These are phyloP conservation scores for Thymelicus sylvestris DNA, from an alignment of 2,888 invertebrate genomes.

Conservation along the genomic window DNA sequence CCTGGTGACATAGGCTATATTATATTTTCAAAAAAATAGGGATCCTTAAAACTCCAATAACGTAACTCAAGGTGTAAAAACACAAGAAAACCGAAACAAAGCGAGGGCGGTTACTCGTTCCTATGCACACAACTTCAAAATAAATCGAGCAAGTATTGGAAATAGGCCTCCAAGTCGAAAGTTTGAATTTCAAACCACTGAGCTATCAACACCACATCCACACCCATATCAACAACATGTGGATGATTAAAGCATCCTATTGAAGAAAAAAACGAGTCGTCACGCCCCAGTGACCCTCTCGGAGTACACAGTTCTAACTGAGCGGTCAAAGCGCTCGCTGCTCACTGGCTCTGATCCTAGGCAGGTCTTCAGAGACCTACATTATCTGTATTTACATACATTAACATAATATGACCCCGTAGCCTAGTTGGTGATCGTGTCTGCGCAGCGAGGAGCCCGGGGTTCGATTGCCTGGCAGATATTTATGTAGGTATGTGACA, in stretches of 20 bases:
- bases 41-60: too few relatives aligned
- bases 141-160: too few relatives aligned
- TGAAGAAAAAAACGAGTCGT: conserved; percentile 27
- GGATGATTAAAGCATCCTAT: conserved; percentile 9
- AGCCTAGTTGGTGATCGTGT: too few relatives aligned
- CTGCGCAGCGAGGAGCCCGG: too few relatives aligned
- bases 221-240: neutral
- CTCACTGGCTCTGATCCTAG: conserved; percentile 27
- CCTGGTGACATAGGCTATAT: too few relatives aligned
- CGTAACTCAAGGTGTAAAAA: too few relatives aligned
- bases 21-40: too few relatives aligned
- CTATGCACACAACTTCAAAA: too few relatives aligned
- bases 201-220: neutral
- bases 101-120: too few relatives aligned
- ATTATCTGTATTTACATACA: conserved; percentile 7
- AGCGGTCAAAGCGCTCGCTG: conserved; percentile 25
- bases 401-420: neutral
- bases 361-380: conserved; percentile 1
- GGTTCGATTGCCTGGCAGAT: too few relatives aligned
- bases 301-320: conserved; percentile 29
- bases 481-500: too few relatives aligned
- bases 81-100: too few relatives aligned
- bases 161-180: neutral
- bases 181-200: neutral
- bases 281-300: conserved; percentile 13